Conservation (phyloP, 2,888 invertebrate genomes). For the Caenorhabditis sp. region DNA sequence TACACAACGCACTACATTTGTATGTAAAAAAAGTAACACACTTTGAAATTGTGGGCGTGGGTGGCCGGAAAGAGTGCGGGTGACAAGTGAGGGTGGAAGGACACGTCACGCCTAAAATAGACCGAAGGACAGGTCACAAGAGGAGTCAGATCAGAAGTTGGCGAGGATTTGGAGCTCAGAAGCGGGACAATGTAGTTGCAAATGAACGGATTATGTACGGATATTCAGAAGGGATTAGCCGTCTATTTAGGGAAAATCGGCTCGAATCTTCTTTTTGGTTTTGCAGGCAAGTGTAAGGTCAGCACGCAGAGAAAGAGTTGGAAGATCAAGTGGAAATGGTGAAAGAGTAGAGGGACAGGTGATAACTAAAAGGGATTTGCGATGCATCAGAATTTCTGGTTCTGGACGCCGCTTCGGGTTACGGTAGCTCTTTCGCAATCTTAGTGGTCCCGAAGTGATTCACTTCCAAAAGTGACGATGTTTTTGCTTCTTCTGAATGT, state of each 20-base stretch:
- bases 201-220: background rate
- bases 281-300: no score
- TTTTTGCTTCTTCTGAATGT: slow-evolving; percentile 4
- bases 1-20: background rate
- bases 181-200: slow-evolving; percentile 3
- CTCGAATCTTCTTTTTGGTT: no score
- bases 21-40: background rate
- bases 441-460: slow-evolving; percentile 10
- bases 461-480: background rate
- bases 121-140: background rate
- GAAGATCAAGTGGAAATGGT: no score
- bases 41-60: slow-evolving; percentile 16
- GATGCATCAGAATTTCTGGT: no score
- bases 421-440: background rate
- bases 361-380: no score
- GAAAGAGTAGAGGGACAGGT: no score
- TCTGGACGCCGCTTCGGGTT: no score
- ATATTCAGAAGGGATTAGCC: background rate
- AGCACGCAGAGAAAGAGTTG: no score
- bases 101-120: no score
- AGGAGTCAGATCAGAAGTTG: slow-evolving; percentile 2
- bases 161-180: background rate
- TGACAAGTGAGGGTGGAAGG: slow-evolving; percentile 28
- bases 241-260: slow-evolving; percentile 18
- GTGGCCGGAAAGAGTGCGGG: background rate